Evolutionary conservation across 2,113 vertebrate species (phyloP), one percentile per base, ranked within the genome.

Genomic region (Seriola aureovittata): DNA sequence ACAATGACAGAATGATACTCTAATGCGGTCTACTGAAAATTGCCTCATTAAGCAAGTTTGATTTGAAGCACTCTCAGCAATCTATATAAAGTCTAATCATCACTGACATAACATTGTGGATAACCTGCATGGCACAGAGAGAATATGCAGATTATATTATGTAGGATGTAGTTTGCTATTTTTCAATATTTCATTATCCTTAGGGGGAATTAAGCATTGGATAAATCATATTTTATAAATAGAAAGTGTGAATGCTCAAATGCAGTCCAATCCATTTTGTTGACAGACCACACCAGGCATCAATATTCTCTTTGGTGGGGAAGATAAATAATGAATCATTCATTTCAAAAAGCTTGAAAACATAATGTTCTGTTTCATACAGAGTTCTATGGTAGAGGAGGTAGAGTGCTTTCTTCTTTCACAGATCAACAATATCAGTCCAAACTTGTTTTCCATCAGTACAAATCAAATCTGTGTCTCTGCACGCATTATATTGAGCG

Each of bases 301-400:
- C 58, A 79, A 38, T 50, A 29, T 23, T 79, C 73, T 70, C 64
- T 76, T 44, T 66, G 48, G 54, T 71, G 42, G 68, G 55, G 78
- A 58, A 55, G 36, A 87, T 87, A 68, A 85, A 88, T 84, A 80
- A 89, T 83, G 68, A 38, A 52, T 62, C 17, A 2, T 63, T 75
- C 48, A 57, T 60, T 44, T 38, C 3, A 63, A 23, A 62, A 74
- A 32, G 16, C 46, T 63, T 55, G 4, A 21, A 60, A 54, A 70
- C 36, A 25, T 57, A 71, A 74, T 74, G 58, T 64, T 64, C 10
- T 67, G 52, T 63, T 68, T 72, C 11, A 48, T 57, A 68, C 8
- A 42, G 40, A 76, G 57, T 36, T 32, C 68, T 67, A 1, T 16
- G 16, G 50, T 48, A 36, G 52, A 60, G 54, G 40, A 64, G 67